A percentile compares a stretch with the other conserved stretches of the same genome.
phyloP scores from a whole-genome alignment of 2,113 vertebrate species.

The Penelope pileata region DNA sequence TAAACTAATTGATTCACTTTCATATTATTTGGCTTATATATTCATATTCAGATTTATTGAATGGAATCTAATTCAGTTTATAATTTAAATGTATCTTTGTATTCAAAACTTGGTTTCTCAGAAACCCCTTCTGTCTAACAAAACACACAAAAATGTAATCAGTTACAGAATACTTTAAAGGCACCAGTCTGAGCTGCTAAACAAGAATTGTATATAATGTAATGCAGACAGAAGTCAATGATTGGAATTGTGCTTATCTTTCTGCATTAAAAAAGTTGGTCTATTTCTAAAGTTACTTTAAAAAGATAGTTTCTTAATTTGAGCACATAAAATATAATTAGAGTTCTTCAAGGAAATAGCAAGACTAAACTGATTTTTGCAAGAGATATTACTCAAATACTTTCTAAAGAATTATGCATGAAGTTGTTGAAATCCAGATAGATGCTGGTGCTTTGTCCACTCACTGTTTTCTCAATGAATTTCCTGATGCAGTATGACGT shows the following conservation, averaged over 20 bases:
- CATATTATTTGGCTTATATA: neutral
- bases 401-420: neutral
- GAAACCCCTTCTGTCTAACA: neutral
- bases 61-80: neutral
- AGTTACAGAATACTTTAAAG: neutral
- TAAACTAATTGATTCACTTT: neutral
- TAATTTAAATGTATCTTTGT: neutral
- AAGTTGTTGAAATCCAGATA: neutral
- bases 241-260: neutral
- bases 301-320: neutral
- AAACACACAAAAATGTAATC: neutral
- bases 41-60: neutral
- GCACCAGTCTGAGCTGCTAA: neutral
- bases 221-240: neutral
- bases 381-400: neutral
- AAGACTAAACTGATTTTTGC: neutral
- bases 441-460: neutral
- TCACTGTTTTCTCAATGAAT: neutral
- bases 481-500: neutral
- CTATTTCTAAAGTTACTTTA: neutral
- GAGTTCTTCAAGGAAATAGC: accelerated
- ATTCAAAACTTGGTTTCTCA: neutral
- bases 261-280: neutral
- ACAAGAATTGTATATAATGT: neutral
- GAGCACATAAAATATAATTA: neutral